A percentile compares a stretch with the other conserved stretches of the same genome.
phyloP scores from a whole-genome alignment of 2,888 invertebrate species.

The Apoda limacodes region DNA sequence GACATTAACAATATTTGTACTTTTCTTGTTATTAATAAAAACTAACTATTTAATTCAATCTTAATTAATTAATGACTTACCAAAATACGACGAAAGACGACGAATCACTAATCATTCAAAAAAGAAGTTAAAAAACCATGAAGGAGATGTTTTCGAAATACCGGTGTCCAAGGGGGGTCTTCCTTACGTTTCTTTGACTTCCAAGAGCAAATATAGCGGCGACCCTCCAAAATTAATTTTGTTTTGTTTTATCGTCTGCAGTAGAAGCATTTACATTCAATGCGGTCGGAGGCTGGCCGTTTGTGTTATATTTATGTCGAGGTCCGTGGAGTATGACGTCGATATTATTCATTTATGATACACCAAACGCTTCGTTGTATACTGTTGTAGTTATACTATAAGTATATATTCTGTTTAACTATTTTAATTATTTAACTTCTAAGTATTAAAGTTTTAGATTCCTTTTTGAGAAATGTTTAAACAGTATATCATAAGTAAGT shows the following conservation, averaged over 20 bases:
- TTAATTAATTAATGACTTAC: constrained; percentile 36
- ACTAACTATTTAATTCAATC: too few species aligned
- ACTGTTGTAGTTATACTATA: too few species aligned
- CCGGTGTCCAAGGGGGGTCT: constrained; percentile 60
- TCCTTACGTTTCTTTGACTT: constrained; percentile 39
- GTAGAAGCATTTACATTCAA: constrained; percentile 66
- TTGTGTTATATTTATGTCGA: constrained; percentile 64
- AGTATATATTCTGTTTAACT: too few species aligned
- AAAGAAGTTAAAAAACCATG: constrained; percentile 38
- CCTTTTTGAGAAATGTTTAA: too few species aligned
- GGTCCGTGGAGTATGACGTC: constrained; percentile 60
- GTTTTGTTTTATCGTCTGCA: constrained; percentile 67
- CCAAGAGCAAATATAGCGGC: constrained; percentile 56
- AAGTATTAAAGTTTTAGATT: too few species aligned
- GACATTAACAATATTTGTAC: too few species aligned
- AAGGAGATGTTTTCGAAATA: constrained; percentile 47
- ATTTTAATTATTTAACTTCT: too few species aligned
- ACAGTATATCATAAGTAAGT: too few species aligned
- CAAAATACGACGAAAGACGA: constrained; percentile 31
- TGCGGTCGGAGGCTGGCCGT: constrained; percentile 61
- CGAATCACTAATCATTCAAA: constrained; percentile 52
- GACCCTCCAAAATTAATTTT: constrained; percentile 65
- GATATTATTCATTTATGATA: constrained; percentile 55
- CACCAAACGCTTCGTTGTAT: constrained; percentile 41
- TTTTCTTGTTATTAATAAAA: too few species aligned